Base-by-base conservation (phyloP, 2,797 vertebrate species). In the Eurystomus glaucurus region DNA sequence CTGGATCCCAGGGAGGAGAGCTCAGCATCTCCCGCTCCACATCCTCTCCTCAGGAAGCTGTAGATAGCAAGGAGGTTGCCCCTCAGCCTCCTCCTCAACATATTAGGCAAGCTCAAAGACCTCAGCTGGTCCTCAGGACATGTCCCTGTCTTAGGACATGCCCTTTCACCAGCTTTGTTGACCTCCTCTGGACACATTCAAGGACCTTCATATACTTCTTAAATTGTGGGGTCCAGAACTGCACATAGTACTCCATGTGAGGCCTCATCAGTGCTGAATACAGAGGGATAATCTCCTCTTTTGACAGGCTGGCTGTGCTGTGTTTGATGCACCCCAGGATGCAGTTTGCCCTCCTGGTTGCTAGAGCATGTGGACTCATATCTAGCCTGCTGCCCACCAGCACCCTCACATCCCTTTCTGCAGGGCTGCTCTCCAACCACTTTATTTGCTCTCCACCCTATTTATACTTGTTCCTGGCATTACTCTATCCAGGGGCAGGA, bases 91-190 rank as follows among this genome's bases (percentile, higher is more conserved):
- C 5, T 43, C 35, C 2, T 41, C 14, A 50, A 16, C 9, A 43
- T 48, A 65, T 10, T 6, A 60, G 58, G 11, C 16, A 60, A 66
- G 10, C 46, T 28, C 11, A 5, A 10, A 66, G 28, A 3, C 6
- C 22, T 48, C 1, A 13, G 8, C 3, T 0, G 0, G 48, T 69
- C 11, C 28, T 43, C 4, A 45, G 45, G 55, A 58, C 21, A 0
- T 35, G 14, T 17, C 14, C 6, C 37, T 37, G 37, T 43, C 4
- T 0, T 0, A 45, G 45, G 55, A 58, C 21, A 0, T 37, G 14
- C 19, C 14, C 6, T 26, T 29, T 20, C 18, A 5, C 7, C 26
- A 18, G 45, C 35, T 79, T 54, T 88, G 17, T 48, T 81, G 25
- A 5, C 3, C 4, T 25, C 2, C 6, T 82, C 33, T 66, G 22